Evolutionary conservation across 2,888 invertebrate genomes (phyloP).

Genomic region (Apoderus coryli): DNA sequence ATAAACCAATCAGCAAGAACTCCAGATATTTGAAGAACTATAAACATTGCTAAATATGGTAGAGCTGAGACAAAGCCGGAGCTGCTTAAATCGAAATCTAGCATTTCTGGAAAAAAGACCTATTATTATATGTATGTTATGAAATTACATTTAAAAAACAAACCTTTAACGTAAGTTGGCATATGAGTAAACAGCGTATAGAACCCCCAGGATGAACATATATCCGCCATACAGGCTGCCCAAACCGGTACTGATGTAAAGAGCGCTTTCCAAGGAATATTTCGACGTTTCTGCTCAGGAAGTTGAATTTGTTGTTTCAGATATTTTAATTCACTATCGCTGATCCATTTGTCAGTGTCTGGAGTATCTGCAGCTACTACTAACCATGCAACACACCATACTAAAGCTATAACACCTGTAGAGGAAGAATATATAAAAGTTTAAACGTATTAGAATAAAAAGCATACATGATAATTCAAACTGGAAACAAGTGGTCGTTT

Average conservation of each 20-base stretch:
- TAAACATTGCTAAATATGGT: conserved; percentile 77
- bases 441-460: too few species aligned
- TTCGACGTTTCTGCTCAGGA: too few species aligned
- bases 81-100: conserved; percentile 55
- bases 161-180: conserved; percentile 5
- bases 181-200: conserved; percentile 38
- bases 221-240: conserved; percentile 69
- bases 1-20: conserved; percentile 67
- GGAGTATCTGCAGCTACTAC: conserved; percentile 58
- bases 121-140: too few species aligned
- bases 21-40: conserved; percentile 63
- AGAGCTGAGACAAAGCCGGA: conserved; percentile 72
- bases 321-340: conserved; percentile 56
- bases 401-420: conserved; percentile 46
- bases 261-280: conserved; percentile 68
- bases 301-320: too few species aligned
- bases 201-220: conserved; percentile 81
- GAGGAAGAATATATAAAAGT: too few species aligned
- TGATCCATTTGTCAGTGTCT: conserved; percentile 57
- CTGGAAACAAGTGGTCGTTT: too few species aligned
- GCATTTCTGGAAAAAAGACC: conserved; percentile 45
- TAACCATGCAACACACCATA: conserved; percentile 62
- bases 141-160: too few species aligned
- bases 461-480: too few species aligned
- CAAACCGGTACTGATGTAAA: conserved; percentile 62